Conservation (phyloP, 1,140 invertebrate species). For the Temnothorax curvispinosus region DNA sequence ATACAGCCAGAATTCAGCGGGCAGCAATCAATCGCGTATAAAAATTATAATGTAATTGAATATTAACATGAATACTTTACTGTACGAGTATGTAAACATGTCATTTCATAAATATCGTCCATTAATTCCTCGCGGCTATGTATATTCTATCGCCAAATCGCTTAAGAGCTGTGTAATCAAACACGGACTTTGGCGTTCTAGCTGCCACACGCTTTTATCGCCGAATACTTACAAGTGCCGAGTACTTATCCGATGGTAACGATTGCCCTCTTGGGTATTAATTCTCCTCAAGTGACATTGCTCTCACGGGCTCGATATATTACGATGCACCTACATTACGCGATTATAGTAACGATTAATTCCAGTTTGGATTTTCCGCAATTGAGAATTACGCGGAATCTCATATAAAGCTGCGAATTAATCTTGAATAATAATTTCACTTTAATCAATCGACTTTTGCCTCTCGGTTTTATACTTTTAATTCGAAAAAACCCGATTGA, state of each 20-base stretch:
- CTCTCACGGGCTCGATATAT: background rate
- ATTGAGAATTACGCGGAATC: background rate
- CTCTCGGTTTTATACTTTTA: background rate
- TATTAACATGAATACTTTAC: background rate
- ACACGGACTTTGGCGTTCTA: conserved; percentile 19
- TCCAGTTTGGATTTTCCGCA: background rate
- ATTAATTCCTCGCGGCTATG: background rate
- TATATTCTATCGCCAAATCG: background rate
- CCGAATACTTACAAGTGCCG: conserved; percentile 31
- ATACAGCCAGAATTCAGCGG: background rate
- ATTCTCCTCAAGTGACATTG: conserved; percentile 27
- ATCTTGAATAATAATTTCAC: background rate
- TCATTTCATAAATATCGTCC: background rate
- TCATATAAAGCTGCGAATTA: background rate
- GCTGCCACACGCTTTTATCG: conserved; percentile 18
- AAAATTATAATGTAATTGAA: conserved; percentile 13
- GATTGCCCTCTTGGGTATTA: conserved; percentile 15
- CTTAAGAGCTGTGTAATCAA: conserved; percentile 21
- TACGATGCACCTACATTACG: background rate
- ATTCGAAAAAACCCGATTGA: background rate
- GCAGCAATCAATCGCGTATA: background rate
- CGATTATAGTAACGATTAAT: background rate
- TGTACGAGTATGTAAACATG: background rate
- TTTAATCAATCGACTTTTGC: background rate
- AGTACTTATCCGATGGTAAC: conserved; percentile 2